These are phyloP conservation scores for Polydrusus pterygomalis DNA, from an alignment of 2,888 invertebrate genomes.

Conservation along the genomic window DNA sequence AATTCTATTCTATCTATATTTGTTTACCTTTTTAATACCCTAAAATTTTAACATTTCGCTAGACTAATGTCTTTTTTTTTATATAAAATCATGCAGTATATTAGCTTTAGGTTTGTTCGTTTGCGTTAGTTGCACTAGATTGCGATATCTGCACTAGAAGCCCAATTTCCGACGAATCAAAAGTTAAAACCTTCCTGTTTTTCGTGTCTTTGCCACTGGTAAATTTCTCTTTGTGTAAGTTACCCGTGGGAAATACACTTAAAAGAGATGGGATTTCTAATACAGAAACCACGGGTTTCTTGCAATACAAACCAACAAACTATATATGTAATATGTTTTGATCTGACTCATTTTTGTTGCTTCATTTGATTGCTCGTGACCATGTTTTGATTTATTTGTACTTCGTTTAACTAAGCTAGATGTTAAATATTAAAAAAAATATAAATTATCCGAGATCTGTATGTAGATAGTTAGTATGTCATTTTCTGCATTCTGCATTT, in stretches of 20 bases:
- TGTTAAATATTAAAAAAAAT: neutral
- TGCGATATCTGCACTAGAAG: too few species aligned
- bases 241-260: too few species aligned
- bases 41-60: constrained; percentile 52
- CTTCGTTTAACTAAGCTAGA: constrained; percentile 24
- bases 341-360: constrained; percentile 64
- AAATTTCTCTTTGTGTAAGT: too few species aligned
- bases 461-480: neutral
- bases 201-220: too few species aligned
- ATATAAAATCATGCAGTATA: constrained; percentile 53
- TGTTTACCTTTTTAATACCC: constrained; percentile 60
- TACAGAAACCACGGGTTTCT: too few species aligned
- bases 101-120: constrained; percentile 12
- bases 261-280: too few species aligned
- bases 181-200: too few species aligned
- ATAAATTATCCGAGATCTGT: neutral
- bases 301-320: too few species aligned
- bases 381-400: constrained; percentile 62
- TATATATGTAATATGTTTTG: constrained; percentile 59
- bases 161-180: too few species aligned
- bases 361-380: constrained; percentile 69
- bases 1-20: constrained; percentile 63
- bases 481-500: too few species aligned
- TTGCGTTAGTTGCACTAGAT: too few species aligned
- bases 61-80: constrained; percentile 56